phyloP scores from a whole-genome alignment of 2,113 vertebrate species.

The Plecotus auritus region DNA sequence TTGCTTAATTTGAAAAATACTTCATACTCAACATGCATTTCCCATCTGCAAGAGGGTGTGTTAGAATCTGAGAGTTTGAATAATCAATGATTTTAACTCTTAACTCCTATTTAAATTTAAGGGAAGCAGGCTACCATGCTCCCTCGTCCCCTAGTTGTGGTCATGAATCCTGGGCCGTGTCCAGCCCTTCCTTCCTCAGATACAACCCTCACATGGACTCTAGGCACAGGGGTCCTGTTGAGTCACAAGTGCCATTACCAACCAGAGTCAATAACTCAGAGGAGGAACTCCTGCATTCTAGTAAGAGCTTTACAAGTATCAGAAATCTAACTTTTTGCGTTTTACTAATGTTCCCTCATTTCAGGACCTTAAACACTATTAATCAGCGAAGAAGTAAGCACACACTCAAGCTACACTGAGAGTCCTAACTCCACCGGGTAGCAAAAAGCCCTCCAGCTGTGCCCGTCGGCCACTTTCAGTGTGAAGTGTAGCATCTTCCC shows the following conservation, averaged over 20 bases:
- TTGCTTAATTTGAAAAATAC: background rate
- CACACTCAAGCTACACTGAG: accelerated
- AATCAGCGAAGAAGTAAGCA: background rate
- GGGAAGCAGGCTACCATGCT: background rate
- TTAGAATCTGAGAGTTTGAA: background rate
- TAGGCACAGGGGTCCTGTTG: too few relatives aligned
- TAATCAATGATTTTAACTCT: background rate
- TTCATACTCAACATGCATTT: too few relatives aligned
- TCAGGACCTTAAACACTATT: background rate
- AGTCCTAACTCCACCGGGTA: accelerated
- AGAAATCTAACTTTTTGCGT: background rate
- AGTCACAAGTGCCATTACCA: background rate
- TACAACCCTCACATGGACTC: accelerated
- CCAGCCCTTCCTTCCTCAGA: background rate
- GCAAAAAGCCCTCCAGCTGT: accelerated
- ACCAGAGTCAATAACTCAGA: background rate
- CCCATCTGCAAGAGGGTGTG: background rate
- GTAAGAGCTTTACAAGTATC: background rate
- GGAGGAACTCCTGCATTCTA: too few relatives aligned
- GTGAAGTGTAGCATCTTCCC: background rate
- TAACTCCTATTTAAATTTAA: background rate
- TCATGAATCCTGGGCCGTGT: accelerated
- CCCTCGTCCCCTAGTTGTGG: background rate
- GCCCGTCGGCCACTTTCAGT: background rate
- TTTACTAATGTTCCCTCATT: background rate